phyloP scores from a whole-genome alignment of 2,888 invertebrate species.

The Ophion ventricosus region DNA sequence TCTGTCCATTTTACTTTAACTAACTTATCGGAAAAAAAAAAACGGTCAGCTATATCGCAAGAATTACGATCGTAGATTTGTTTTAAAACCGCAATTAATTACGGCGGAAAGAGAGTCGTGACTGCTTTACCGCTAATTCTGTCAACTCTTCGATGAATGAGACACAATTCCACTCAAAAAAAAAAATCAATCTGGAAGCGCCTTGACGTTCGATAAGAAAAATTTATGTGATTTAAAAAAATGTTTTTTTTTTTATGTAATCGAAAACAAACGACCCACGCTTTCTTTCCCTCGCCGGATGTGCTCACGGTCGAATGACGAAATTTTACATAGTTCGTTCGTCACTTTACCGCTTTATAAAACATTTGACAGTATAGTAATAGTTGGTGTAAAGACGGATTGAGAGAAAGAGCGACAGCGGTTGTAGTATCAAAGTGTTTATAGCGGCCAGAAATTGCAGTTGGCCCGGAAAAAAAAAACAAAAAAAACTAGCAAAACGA shows the following conservation, averaged over 20 bases:
- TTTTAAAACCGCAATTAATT: conserved; percentile 38
- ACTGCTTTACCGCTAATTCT: conserved; percentile 12
- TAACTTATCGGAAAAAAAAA: conserved; percentile 76
- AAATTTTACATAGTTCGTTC: conserved; percentile 29
- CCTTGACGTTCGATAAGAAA: neutral
- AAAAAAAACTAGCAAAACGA: conserved; percentile 20
- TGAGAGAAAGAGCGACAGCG: conserved; percentile 44
- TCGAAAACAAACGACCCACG: conserved; percentile 47
- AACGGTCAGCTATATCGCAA: conserved; percentile 44
- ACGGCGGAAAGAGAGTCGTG: conserved; percentile 60
- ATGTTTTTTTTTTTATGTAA: conserved; percentile 1
- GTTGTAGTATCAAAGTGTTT: conserved; percentile 62
- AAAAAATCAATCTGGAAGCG: neutral
- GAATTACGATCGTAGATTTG: conserved; percentile 48
- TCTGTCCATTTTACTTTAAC: conserved; percentile 72
- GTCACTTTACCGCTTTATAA: conserved; percentile 46
- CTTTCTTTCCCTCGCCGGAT: conserved; percentile 56
- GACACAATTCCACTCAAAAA: neutral
- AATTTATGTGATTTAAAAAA: no score
- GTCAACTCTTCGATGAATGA: neutral
- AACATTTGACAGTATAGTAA: conserved; percentile 23
- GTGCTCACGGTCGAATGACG: conserved; percentile 52
- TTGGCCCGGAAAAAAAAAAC: conserved; percentile 41
- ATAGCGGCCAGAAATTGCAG: conserved; percentile 52
- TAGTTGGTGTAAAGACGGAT: conserved; percentile 58